These are phyloP conservation scores for Peromyscus attwateri DNA, from an alignment of 2,797 vertebrate species.

Conservation along the genomic window DNA sequence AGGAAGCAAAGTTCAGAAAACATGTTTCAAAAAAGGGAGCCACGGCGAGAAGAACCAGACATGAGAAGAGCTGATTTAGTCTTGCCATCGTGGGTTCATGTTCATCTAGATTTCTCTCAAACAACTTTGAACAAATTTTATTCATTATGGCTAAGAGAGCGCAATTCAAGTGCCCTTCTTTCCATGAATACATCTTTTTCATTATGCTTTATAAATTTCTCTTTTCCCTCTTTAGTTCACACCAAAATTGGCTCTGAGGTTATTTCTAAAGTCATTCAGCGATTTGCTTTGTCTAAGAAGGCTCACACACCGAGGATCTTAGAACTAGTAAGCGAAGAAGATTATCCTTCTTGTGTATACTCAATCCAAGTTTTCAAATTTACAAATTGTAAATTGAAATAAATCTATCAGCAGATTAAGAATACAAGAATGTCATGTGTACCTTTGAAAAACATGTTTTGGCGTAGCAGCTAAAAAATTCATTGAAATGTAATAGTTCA, in stretches of 20 bases:
- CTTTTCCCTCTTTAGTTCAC: constrained; percentile 41
- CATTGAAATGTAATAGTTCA: constrained; percentile 24
- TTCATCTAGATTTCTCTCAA: background rate
- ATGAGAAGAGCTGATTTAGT: background rate
- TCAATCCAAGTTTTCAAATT: constrained; percentile 65
- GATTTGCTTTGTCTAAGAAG: constrained; percentile 54
- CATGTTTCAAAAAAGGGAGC: background rate
- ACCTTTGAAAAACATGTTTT: background rate
- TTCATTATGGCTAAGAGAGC: background rate
- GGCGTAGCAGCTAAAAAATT: background rate
- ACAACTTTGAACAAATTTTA: background rate
- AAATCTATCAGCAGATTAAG: background rate
- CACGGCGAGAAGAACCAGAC: background rate
- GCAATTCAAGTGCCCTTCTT: constrained; percentile 22
- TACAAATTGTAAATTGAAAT: constrained; percentile 40
- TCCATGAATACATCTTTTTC: constrained; percentile 34
- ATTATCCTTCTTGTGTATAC: constrained; percentile 64
- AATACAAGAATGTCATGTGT: background rate
- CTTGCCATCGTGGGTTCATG: background rate
- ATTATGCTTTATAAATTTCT: constrained; percentile 55
- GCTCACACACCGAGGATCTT: constrained; percentile 64
- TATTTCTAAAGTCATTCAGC: constrained; percentile 70
- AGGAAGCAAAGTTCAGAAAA: constrained; percentile 10
- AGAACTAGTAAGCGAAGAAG: constrained; percentile 56
- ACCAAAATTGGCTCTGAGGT: constrained; percentile 69